These are phyloP conservation scores for Megalops atlanticus DNA, from an alignment of 2,113 vertebrate genomes.

Conservation along the genomic window DNA sequence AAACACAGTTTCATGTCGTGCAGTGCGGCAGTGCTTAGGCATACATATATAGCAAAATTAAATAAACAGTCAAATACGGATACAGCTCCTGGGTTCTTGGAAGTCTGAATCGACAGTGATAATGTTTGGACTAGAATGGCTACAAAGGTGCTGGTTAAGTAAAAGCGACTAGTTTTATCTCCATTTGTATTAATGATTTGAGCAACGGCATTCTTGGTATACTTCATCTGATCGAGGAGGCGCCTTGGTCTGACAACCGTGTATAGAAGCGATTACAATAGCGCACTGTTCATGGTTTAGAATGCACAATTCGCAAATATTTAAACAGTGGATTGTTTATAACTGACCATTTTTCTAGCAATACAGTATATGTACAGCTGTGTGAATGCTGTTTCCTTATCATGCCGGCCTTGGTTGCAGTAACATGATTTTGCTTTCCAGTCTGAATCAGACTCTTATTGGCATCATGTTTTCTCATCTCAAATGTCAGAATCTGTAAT, in stretches of 20 bases:
- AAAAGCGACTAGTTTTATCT: neutral
- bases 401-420: neutral
- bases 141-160: neutral
- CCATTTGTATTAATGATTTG: neutral
- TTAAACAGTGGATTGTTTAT: neutral
- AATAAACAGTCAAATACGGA: neutral
- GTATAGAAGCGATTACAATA: neutral
- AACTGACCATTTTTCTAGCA: neutral
- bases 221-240: no score
- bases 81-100: neutral
- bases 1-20: neutral
- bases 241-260: neutral
- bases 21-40: neutral
- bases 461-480: neutral
- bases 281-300: neutral
- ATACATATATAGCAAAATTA: neutral
- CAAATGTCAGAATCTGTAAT: neutral
- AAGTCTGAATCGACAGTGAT: neutral
- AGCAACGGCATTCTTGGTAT: neutral
- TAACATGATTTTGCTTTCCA: neutral
- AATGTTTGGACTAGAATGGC: neutral
- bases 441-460: no score
- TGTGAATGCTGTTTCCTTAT: neutral
- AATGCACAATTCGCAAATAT: neutral
- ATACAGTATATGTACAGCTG: neutral